Evolutionary conservation across 2,113 vertebrate genomes (phyloP).

Genomic region (Orientallactaga bullata): DNA sequence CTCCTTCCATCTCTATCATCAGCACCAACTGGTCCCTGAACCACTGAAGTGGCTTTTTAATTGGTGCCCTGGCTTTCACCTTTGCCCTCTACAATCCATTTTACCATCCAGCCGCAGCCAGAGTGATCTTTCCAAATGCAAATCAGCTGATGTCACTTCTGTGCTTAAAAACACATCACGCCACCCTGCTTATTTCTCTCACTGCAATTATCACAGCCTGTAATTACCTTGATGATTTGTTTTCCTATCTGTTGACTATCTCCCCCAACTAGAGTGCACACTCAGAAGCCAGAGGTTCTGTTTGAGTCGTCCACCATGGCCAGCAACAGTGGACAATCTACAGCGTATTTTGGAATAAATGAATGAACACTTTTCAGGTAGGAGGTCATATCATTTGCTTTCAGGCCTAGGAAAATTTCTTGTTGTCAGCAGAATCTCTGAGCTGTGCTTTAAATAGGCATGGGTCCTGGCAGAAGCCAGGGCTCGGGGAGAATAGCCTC

Average conservation of each 20-base stretch:
- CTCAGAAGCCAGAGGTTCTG: not conserved
- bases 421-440: slow-evolving; percentile 69
- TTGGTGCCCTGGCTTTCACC: not conserved
- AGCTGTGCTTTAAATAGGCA: slow-evolving; percentile 84
- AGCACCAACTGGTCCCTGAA: not conserved
- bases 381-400: slow-evolving; percentile 69
- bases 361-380: slow-evolving; percentile 57
- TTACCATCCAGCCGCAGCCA: not conserved
- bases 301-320: not conserved
- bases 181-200: slow-evolving; percentile 26
- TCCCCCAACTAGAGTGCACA: not conserved
- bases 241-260: slow-evolving; percentile 16
- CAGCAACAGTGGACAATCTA: not conserved
- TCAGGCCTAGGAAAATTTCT: slow-evolving; percentile 64
- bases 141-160: slow-evolving; percentile 45
- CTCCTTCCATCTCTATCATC: not conserved
- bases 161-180: slow-evolving; percentile 47
- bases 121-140: slow-evolving; percentile 58
- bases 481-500: slow-evolving; percentile 70
- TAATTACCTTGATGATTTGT: slow-evolving; percentile 55
- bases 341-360: slow-evolving; percentile 29
- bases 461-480: slow-evolving; percentile 71
- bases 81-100: slow-evolving; percentile 4
- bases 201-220: not conserved
- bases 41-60: not conserved